Evolutionary conservation across 2,797 vertebrate species (phyloP).

Genomic region (Vultur gryphus): DNA sequence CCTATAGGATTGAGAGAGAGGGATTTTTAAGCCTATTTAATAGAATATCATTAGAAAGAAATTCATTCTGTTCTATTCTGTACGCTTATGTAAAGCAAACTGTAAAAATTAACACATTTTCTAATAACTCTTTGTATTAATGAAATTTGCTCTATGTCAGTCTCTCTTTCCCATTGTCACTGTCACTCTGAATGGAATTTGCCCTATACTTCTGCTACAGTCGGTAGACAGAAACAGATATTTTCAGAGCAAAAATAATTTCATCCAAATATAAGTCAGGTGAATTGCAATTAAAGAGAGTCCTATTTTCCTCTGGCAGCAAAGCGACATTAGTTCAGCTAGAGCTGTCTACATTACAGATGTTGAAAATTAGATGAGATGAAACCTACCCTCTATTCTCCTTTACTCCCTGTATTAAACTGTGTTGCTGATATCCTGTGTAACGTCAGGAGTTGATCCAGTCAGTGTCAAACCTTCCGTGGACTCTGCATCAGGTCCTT

Average conservation of each 20-base stretch:
- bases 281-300: background rate
- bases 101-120: background rate
- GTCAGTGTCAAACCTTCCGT: background rate
- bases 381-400: background rate
- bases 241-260: slow-evolving; percentile 1
- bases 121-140: background rate
- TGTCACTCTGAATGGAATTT: background rate
- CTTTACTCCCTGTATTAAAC: background rate
- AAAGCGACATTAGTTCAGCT: background rate
- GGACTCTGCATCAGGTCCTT: background rate
- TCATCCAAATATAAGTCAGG: background rate
- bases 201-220: background rate
- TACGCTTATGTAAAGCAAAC: background rate
- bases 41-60: background rate
- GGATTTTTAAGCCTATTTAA: background rate
- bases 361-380: background rate
- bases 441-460: background rate
- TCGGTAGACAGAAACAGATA: background rate
- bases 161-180: background rate
- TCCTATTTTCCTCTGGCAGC: background rate
- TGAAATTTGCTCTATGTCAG: background rate
- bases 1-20: background rate
- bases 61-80: background rate
- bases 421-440: background rate
- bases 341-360: background rate